phyloP scores from a whole-genome alignment of 2,113 vertebrate genomes.

The Acinonyx jubatus region DNA sequence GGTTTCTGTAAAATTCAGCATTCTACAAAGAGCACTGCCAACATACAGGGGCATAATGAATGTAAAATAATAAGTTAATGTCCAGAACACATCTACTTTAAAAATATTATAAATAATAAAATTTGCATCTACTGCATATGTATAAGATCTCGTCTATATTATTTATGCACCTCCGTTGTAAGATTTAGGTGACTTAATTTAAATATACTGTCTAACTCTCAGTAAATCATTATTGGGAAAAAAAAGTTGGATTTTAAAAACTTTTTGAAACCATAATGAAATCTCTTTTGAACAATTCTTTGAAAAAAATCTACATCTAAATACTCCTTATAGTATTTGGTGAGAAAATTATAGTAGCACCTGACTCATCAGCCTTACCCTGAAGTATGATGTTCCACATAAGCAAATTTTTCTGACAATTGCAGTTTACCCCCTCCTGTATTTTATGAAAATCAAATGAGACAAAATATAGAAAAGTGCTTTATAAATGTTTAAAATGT shows the following conservation, averaged over 20 bases:
- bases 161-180: constrained; percentile 54
- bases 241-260: constrained; percentile 25
- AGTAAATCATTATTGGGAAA: constrained; percentile 50
- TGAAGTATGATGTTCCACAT: background rate
- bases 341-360: background rate
- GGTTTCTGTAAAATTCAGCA: constrained; percentile 43
- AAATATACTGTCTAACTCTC: constrained; percentile 47
- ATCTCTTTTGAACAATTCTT: constrained; percentile 5
- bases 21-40: constrained; percentile 42
- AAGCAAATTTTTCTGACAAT: background rate
- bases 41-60: constrained; percentile 71
- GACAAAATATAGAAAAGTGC: background rate
- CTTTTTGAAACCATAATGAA: constrained; percentile 25
- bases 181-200: constrained; percentile 62
- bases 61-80: constrained; percentile 64
- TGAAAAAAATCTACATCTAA: constrained; percentile 31
- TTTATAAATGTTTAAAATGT: background rate
- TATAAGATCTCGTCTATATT: constrained; percentile 63
- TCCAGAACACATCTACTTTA: constrained; percentile 69
- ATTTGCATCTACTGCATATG: constrained; percentile 75
- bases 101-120: constrained; percentile 79
- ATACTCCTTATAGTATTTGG: background rate
- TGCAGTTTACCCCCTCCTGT: background rate
- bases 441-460: constrained; percentile 21
- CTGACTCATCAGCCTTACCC: background rate